Conservation (phyloP, 2,113 vertebrate genomes). For the Grammomys dolichurus region DNA sequence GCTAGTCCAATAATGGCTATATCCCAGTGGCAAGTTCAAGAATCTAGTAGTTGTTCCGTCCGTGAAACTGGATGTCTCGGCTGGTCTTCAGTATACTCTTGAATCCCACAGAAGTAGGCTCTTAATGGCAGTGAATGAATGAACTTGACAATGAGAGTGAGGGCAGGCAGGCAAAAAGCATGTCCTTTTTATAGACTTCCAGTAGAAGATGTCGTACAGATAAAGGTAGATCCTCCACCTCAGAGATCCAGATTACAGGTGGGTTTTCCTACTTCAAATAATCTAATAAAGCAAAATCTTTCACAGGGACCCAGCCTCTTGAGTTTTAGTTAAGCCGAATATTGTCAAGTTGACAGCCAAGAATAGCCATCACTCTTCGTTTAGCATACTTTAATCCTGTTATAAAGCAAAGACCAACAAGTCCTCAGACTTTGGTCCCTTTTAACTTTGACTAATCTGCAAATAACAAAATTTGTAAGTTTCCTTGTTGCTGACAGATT, state of each 20-base stretch:
- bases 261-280: not conserved
- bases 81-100: not conserved
- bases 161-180: not conserved
- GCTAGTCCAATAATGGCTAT: not conserved
- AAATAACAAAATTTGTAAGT: not conserved
- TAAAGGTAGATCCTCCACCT: not conserved
- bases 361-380: not conserved
- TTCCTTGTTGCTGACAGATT: conserved; percentile 2
- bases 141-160: not conserved
- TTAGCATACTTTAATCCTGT: not conserved
- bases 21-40: not conserved
- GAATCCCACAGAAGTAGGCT: not conserved
- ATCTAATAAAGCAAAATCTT: not conserved
- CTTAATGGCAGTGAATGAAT: not conserved
- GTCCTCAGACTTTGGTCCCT: not conserved
- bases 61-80: not conserved
- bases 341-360: not conserved
- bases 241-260: not conserved
- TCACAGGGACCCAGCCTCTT: not conserved
- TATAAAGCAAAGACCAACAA: not conserved
- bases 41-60: not conserved
- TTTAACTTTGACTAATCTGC: not conserved
- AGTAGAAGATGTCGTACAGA: not conserved
- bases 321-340: not conserved
- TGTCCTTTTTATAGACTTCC: not conserved